Evolutionary conservation across 2,797 vertebrate genomes (phyloP), one percentile per base, ranked within the genome.

Genomic region (Merluccius polli): DNA sequence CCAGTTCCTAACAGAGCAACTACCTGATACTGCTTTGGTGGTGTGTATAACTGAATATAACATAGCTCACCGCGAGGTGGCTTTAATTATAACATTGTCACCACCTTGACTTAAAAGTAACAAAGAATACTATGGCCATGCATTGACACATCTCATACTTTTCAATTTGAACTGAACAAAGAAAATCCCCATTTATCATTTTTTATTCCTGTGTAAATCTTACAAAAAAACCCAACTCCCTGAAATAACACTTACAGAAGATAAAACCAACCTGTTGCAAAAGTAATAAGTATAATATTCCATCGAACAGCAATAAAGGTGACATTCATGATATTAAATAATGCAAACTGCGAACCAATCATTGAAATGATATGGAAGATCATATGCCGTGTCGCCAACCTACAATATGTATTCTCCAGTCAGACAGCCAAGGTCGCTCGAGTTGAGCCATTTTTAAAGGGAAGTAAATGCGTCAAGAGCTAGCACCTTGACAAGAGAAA

Each of bases 251-350:
- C 83, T 76, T 83, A 91, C 67, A 69, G 67, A 69, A 69, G 89
- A 87, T 91, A 86, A 90, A 91, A 92, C 85, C 90, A 89, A 89
- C 88, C 85, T 83, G 81, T 84, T 89, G 84, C 83, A 90, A 91
- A 82, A 87, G 81, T 90, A 92, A 86, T 90, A 88, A 90, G 85
- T 84, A 91, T 92, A 92, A 92, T 88, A 91, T 89, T 92, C 85
- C 85, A 92, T 90, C 88, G 88, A 92, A 86, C 90, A 89, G 92
- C 84, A 90, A 89, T 89, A 90, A 86, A 90, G 87, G 91, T 84
- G 91, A 91, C 89, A 90, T 86, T 90, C 88, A 90, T 87, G 78
- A 86, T 90, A 87, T 93, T 93, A 94, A 92, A 94, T 91, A 94
- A 93, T 89, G 88, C 74, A 89, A 90, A 87, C 78, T 76, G 79